phyloP scores from a whole-genome alignment of 2,797 vertebrate genomes.

The Arctocebus calabarensis region DNA sequence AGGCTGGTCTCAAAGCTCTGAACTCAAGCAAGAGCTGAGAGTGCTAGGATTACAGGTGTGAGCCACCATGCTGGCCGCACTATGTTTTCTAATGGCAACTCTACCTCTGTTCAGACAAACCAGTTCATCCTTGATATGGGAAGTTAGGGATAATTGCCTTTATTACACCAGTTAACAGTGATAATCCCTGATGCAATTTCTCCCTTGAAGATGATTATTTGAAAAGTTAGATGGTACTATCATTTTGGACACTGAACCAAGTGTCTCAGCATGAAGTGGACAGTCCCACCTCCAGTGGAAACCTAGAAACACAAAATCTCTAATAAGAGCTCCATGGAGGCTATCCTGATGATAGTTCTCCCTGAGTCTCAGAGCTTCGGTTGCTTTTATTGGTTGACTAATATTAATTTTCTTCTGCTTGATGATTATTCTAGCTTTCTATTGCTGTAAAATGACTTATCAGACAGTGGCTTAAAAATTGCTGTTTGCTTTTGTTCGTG shows the following conservation, averaged over 20 bases:
- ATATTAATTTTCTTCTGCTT: conserved; percentile 46
- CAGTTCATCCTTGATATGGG: neutral
- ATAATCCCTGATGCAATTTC: conserved; percentile 30
- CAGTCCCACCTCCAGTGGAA: neutral
- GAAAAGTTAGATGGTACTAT: neutral
- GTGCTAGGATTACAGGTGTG: too few species aligned
- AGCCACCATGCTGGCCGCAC: too few species aligned
- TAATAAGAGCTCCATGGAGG: neutral
- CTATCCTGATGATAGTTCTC: neutral
- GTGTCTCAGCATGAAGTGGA: conserved; percentile 22
- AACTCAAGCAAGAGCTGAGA: too few species aligned
- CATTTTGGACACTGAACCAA: conserved; percentile 38
- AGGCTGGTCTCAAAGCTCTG: too few species aligned
- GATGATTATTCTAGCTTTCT: neutral
- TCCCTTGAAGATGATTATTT: conserved; percentile 41
- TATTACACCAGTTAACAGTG: neutral
- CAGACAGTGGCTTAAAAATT: conserved; percentile 36
- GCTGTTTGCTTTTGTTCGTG: neutral
- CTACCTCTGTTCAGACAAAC: neutral
- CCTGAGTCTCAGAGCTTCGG: neutral
- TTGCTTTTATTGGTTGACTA: neutral
- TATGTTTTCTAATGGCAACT: neutral
- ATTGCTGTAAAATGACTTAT: neutral
- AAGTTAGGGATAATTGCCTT: neutral
- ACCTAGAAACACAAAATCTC: neutral